Evolutionary conservation across 1,140 invertebrate species (phyloP).

Genomic region (Ceratina calcarata): DNA sequence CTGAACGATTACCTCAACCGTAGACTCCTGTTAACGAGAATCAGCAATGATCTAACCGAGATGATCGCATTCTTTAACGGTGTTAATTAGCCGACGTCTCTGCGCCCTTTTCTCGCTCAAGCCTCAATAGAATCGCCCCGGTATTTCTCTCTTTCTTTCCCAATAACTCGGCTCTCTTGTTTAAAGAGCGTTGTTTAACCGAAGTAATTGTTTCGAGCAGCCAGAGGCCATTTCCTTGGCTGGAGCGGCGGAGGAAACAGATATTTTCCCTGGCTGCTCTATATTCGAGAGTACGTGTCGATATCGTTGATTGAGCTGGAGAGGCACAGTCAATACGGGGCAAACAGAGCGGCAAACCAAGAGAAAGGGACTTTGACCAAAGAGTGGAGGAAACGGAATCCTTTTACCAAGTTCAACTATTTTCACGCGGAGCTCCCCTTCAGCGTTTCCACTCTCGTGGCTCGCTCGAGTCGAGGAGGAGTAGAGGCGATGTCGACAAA

Average conservation of each 20-base stretch:
- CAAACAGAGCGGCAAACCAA: conserved; percentile 47
- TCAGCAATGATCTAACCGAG: conserved; percentile 27
- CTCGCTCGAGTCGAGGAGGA: background rate
- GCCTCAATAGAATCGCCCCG: background rate
- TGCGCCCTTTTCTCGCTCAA: no score
- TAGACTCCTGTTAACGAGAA: conserved; percentile 10
- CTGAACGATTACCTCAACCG: conserved; percentile 20
- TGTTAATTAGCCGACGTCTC: background rate
- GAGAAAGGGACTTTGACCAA: background rate
- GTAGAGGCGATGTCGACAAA: background rate
- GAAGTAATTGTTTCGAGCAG: conserved; percentile 35
- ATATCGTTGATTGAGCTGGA: conserved; percentile 46
- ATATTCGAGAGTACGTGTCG: conserved; percentile 32
- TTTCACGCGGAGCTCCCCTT: conserved; percentile 31
- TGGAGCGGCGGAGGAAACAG: conserved; percentile 18
- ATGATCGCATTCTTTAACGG: conserved; percentile 11
- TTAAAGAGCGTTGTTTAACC: conserved; percentile 34
- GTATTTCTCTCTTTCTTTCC: no score
- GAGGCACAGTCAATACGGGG: conserved; percentile 33
- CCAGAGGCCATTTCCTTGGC: conserved; percentile 34
- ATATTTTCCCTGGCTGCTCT: conserved; percentile 30
- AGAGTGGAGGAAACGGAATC: conserved; percentile 23
- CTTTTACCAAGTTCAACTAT: conserved; percentile 40
- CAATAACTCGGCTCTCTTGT: conserved; percentile 10
- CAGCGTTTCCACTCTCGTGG: conserved; percentile 24